These are phyloP conservation scores for Streblospio benedicti DNA, from an alignment of 1,140 invertebrate genomes.

Conservation along the genomic window DNA sequence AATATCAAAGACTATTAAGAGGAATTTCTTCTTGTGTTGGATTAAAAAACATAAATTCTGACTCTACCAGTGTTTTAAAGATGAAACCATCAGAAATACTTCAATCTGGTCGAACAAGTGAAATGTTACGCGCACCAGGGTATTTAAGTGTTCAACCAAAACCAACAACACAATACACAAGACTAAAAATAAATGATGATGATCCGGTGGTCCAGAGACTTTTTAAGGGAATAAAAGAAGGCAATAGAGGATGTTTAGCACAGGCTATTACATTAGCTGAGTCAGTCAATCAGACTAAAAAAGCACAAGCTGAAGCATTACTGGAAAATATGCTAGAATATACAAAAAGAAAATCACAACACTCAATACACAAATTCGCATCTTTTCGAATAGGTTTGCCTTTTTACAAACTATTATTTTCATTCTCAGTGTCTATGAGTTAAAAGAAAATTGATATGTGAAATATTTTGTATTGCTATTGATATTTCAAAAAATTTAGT, in stretches of 20 bases:
- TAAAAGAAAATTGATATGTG: background rate
- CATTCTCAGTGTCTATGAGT: background rate
- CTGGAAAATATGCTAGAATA: slow-evolving; percentile 46
- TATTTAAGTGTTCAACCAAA: too few species aligned
- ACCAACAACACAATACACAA: too few species aligned
- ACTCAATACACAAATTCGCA: slow-evolving; percentile 24
- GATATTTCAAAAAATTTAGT: background rate
- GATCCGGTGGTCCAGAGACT: slow-evolving; percentile 24
- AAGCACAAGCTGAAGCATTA: slow-evolving; percentile 45
- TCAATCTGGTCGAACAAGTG: too few species aligned
- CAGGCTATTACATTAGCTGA: slow-evolving; percentile 54
- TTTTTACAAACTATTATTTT: background rate
- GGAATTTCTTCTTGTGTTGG: too few species aligned
- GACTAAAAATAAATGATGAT: slow-evolving; percentile 8
- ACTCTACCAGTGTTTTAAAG: too few species aligned
- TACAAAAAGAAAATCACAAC: slow-evolving; percentile 28
- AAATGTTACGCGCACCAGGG: too few species aligned
- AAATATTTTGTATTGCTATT: background rate
- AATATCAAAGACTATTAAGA: too few species aligned
- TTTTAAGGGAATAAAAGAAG: slow-evolving; percentile 36
- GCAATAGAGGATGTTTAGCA: slow-evolving; percentile 46
- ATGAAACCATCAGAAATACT: too few species aligned
- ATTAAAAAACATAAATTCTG: too few species aligned
- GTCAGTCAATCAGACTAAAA: slow-evolving; percentile 48
- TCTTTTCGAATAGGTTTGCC: slow-evolving; percentile 50